A percentile compares a stretch with the other conserved stretches of the same genome.
Evolutionary conservation across 1,140 invertebrate genomes (phyloP).

Genomic region (Yoshiicerus persimilis): DNA sequence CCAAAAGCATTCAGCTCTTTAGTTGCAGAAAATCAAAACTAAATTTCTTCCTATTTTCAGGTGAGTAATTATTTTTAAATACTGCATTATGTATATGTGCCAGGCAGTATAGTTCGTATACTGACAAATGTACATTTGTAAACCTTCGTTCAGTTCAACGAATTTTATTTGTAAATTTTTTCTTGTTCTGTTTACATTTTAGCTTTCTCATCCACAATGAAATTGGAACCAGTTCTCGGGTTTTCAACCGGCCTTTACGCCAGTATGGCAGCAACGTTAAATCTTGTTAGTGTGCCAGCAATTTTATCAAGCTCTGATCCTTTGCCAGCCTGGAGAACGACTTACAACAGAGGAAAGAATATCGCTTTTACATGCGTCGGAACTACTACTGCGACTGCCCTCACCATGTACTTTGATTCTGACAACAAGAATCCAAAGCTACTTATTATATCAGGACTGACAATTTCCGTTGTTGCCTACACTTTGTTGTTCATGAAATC

Average conservation of each 20-base stretch:
- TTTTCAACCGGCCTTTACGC: constrained; percentile 7
- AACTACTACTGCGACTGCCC: background rate
- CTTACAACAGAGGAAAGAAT: constrained; percentile 25
- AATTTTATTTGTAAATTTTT: too few relatives aligned
- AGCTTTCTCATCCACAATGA: background rate
- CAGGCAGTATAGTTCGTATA: too few relatives aligned
- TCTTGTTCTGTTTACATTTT: background rate
- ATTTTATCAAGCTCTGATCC: constrained; percentile 3
- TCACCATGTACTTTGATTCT: background rate
- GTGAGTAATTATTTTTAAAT: too few relatives aligned
- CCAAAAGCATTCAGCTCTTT: too few relatives aligned
- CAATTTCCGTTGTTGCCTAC: background rate
- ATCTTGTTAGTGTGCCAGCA: background rate
- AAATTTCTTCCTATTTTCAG: too few relatives aligned
- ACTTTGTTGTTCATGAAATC: constrained; percentile 26
- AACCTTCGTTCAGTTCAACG: too few relatives aligned
- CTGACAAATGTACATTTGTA: too few relatives aligned
- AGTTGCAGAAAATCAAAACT: too few relatives aligned
- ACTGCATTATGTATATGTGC: too few relatives aligned
- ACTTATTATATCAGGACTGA: background rate
- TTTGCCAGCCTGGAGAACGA: background rate
- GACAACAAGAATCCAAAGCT: background rate
- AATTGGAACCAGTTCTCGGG: background rate
- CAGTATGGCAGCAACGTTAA: background rate
- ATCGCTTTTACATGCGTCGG: background rate